These are phyloP conservation scores for Homarus americanus DNA, from an alignment of 1,140 invertebrate genomes.

Conservation along the genomic window DNA sequence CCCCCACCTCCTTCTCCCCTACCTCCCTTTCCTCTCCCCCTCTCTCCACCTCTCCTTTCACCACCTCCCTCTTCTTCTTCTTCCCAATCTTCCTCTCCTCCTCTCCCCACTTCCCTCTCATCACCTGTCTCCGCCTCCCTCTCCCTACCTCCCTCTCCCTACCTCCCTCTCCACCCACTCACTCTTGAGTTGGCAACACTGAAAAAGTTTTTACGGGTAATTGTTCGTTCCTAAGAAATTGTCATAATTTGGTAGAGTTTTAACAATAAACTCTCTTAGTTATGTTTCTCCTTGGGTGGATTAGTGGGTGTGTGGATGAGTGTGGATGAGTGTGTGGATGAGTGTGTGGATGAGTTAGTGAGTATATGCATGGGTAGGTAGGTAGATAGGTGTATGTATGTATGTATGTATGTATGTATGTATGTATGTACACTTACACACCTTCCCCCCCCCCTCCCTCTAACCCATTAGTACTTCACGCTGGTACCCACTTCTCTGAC, in stretches of 20 bases:
- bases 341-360: too few relatives aligned
- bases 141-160: neutral
- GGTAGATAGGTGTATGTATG: neutral
- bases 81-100: neutral
- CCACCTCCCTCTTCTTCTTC: neutral
- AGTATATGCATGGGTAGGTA: neutral
- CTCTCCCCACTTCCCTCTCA: neutral
- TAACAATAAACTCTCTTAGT: conserved; percentile 1
- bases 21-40: neutral
- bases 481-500: neutral
- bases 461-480: too few relatives aligned
- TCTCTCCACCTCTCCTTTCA: neutral
- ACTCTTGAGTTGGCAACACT: too few relatives aligned
- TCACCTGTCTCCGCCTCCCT: too few relatives aligned
- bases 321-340: too few relatives aligned
- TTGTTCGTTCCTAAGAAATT: conserved; percentile 18
- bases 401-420: neutral
- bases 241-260: conserved; percentile 14
- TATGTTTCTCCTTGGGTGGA: too few relatives aligned
- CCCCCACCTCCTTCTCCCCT: neutral
- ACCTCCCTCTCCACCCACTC: neutral
- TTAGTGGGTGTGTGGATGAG: too few relatives aligned
- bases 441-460: too few relatives aligned
- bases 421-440: neutral
- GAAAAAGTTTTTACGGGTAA: conserved; percentile 8